phyloP scores from a whole-genome alignment of 2,113 vertebrate genomes.

The Sitta europaea region DNA sequence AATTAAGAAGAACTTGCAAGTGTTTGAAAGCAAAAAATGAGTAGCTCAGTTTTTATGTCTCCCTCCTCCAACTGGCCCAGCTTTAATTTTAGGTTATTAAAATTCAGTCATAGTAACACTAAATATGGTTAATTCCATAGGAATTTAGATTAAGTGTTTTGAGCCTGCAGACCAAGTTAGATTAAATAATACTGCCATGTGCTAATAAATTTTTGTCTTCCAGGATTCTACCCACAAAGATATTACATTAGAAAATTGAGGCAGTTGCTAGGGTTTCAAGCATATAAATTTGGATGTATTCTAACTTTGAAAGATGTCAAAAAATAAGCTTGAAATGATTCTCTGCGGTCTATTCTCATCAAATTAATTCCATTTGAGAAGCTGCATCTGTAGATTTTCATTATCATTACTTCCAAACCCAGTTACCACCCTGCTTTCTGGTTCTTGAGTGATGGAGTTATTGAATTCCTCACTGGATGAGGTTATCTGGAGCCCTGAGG shows the following conservation, averaged over 20 bases:
- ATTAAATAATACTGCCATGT: constrained; percentile 11
- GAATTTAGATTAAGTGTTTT: constrained; percentile 39
- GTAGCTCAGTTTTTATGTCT: neutral
- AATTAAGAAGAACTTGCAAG: neutral
- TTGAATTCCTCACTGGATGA: neutral
- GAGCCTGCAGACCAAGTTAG: neutral
- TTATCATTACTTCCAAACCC: constrained; percentile 13
- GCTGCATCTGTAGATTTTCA: constrained; percentile 43
- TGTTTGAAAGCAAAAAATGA: neutral
- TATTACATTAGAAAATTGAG: constrained; percentile 43
- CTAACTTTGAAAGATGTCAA: neutral
- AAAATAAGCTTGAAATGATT: constrained; percentile 43
- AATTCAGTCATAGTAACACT: neutral
- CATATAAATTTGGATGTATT: constrained; percentile 38
- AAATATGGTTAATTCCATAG: constrained; percentile 1
- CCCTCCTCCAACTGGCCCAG: neutral
- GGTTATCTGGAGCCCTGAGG: constrained; percentile 1
- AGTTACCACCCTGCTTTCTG: neutral
- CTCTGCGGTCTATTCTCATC: constrained; percentile 16
- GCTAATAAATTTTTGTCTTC: constrained; percentile 23
- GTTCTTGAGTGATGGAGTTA: constrained; percentile 16
- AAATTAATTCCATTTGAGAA: constrained; percentile 59
- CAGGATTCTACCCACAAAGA: neutral
- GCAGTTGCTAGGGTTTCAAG: neutral
- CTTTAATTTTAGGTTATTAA: constrained; percentile 15